These are phyloP conservation scores for Pseudanteris insignis DNA, from an alignment of 2,888 invertebrate genomes.

Conservation along the genomic window DNA sequence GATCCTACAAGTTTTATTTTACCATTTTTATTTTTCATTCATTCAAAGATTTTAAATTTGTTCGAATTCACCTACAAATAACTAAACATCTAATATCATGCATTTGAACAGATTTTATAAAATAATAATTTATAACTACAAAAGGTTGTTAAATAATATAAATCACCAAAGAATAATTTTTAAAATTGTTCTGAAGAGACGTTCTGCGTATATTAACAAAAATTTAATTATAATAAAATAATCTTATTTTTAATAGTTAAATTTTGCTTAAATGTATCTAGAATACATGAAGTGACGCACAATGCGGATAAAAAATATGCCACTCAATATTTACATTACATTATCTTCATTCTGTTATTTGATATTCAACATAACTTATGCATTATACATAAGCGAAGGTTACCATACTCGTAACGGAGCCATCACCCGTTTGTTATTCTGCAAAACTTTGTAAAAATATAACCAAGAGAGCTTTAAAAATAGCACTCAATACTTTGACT, in stretches of 20 bases:
- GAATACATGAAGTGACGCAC: background rate
- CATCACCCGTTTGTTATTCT: background rate
- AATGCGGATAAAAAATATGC: constrained; percentile 13
- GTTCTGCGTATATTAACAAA: constrained; percentile 6
- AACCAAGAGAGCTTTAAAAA: background rate
- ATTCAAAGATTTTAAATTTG: too few relatives aligned
- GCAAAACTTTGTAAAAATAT: constrained; percentile 3
- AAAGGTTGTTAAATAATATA: too few relatives aligned
- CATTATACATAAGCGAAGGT: constrained; percentile 14
- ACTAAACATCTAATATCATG: too few relatives aligned
- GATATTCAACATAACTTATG: constrained; percentile 26
- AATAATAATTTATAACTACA: too few relatives aligned
- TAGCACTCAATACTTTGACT: too few relatives aligned
- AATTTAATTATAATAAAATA: constrained; percentile 1
- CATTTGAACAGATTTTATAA: too few relatives aligned
- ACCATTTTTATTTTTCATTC: too few relatives aligned
- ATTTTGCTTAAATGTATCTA: background rate
- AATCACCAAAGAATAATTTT: too few relatives aligned
- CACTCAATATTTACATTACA: constrained; percentile 24
- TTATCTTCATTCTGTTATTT: constrained; percentile 19
- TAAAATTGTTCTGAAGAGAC: too few relatives aligned
- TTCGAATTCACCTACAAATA: too few relatives aligned
- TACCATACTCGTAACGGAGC: background rate
- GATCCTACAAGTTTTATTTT: too few relatives aligned
- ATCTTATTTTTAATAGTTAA: too few relatives aligned